phyloP scores from a whole-genome alignment of 2,113 vertebrate genomes.

The Cisticola juncidis region DNA sequence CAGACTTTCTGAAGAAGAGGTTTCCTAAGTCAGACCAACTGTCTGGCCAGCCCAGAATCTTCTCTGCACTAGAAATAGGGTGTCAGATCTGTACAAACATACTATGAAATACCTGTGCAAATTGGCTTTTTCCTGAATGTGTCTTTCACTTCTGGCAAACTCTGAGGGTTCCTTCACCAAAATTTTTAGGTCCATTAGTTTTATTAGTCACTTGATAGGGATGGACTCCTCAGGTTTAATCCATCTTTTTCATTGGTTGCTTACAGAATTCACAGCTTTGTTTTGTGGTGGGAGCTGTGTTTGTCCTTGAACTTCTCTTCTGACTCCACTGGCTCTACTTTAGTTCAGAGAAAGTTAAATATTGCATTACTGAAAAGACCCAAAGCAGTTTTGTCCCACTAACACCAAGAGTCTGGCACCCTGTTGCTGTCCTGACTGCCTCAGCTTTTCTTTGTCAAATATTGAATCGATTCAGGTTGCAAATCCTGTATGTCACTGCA shows the following conservation, averaged over 20 bases:
- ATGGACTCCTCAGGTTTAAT: background rate
- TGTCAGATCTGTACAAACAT: background rate
- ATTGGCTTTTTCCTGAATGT: background rate
- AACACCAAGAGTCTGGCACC: no score
- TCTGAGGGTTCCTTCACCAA: background rate
- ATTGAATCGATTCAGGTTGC: accelerated
- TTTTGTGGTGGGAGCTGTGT: background rate
- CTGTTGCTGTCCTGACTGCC: background rate
- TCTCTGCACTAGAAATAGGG: background rate
- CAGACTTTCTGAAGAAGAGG: background rate
- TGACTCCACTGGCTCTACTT: background rate
- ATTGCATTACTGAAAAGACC: background rate
- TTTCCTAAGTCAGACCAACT: background rate
- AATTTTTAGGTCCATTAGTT: background rate
- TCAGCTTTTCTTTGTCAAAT: background rate
- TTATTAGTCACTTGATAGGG: background rate
- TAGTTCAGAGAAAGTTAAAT: background rate
- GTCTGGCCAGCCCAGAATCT: background rate
- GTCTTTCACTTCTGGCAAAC: background rate
- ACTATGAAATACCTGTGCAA: background rate
- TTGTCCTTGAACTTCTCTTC: background rate
- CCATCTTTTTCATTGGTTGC: background rate
- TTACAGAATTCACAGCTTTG: background rate
- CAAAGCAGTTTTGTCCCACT: background rate
- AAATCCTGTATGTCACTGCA: accelerated